Conservation (phyloP, 2,888 invertebrate species). For the Iphiclides podalirius region DNA sequence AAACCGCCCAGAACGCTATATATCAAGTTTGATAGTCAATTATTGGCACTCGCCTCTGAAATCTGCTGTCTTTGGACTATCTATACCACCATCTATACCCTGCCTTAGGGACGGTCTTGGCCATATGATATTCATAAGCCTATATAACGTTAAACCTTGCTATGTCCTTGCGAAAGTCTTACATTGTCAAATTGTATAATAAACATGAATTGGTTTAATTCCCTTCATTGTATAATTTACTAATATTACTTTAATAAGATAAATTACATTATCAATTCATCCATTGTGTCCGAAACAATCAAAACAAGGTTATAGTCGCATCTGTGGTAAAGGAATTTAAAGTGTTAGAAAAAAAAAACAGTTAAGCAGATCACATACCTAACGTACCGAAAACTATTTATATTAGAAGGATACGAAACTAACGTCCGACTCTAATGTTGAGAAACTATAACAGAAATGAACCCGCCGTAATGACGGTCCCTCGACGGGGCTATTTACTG, state of each 20-base stretch:
- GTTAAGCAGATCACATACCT: constrained; percentile 34
- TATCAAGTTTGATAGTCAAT: constrained; percentile 78
- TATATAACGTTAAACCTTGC: constrained; percentile 9
- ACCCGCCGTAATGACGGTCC: constrained; percentile 61
- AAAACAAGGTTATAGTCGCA: background rate
- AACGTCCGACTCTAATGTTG: constrained; percentile 56
- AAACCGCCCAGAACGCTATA: constrained; percentile 67
- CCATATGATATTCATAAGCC: constrained; percentile 60
- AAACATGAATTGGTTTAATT: constrained; percentile 8
- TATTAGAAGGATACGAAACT: constrained; percentile 54
- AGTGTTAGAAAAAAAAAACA: constrained; percentile 1
- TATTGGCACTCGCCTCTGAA: constrained; percentile 69
- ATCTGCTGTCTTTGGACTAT: constrained; percentile 63
- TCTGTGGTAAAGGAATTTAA: background rate
- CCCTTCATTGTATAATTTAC: background rate
- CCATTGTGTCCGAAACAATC: constrained; percentile 17
- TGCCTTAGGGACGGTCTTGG: constrained; percentile 42
- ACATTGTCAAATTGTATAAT: constrained; percentile 13
- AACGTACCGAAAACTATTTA: constrained; percentile 47
- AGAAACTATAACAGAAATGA: constrained; percentile 51
- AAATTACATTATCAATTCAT: constrained; percentile 42
- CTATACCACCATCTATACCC: constrained; percentile 47
- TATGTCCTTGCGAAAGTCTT: background rate
- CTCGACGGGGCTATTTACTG: constrained; percentile 58
- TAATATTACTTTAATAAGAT: too few species aligned